Percentiles rank a stretch among this genome's conserved stretches.
phyloP scores from a whole-genome alignment of 2,113 vertebrate genomes.

The Cranoglanis bouderius region DNA sequence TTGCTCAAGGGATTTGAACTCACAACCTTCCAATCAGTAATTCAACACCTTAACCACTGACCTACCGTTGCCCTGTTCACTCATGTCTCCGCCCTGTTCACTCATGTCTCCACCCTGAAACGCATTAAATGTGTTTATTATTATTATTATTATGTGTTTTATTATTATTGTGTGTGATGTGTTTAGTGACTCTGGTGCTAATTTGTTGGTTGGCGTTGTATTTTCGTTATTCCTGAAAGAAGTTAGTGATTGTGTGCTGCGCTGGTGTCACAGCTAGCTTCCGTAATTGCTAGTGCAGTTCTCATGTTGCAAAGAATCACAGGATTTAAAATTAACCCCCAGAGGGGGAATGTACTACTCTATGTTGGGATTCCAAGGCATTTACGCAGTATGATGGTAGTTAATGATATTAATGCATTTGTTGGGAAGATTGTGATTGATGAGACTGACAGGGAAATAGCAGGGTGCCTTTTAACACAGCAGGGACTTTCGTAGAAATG shows the following conservation, averaged over 20 bases:
- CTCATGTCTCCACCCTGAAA: no score
- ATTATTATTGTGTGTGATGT: background rate
- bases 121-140: no score
- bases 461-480: constrained; percentile 5
- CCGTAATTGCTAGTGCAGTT: background rate
- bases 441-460: background rate
- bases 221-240: background rate
- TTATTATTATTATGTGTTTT: background rate
- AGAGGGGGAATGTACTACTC: background rate
- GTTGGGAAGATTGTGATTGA: background rate
- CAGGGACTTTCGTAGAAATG: background rate
- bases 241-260: background rate
- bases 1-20: no score
- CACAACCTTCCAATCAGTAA: no score
- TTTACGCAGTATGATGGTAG: background rate
- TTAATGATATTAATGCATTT: background rate
- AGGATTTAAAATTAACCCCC: background rate
- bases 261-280: no score
- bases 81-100: no score
- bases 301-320: background rate
- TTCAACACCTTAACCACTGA: no score
- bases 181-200: no score
- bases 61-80: no score
- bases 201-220: background rate
- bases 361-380: background rate